Evolutionary conservation across 2,888 invertebrate species (phyloP), one percentile per base, ranked within the genome.

Genomic region (Lithophane ornitopus): DNA sequence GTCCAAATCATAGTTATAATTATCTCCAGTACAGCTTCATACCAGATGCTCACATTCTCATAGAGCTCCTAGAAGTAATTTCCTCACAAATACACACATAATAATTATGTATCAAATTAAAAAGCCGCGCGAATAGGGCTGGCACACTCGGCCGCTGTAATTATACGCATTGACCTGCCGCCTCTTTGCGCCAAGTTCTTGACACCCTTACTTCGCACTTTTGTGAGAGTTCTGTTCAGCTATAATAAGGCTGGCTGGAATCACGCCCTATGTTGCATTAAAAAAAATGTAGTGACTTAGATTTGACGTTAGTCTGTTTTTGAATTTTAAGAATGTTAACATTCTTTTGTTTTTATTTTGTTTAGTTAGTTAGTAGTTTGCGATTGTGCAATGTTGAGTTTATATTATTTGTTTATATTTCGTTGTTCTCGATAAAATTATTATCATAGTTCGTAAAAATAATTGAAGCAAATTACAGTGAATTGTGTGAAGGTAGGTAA

Each of bases 161-260:
- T 87, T 88, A 87, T 80, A 85, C 87, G 86, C 88, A 85, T 80
- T 87, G 88, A 88, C 85, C 84, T 76, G 63, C 83, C 72, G 70
- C 59, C 76, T 77, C 85, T 78, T 76, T 82, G 70, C 76, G 58
- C 61, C 72, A 61, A 78, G 74, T 87, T 78, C 88, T 87, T 85
- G 87, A 87, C 87, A 88, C 88, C 85, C 68, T 88, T 85, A 74
- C 62, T 72, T 75, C 61, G 68, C 84, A 85, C 87, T 84, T 81
- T 84, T 84, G 70, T 86, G 62, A 70, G 76, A 63, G 67, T 68
- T 56, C 76, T 74, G 80, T 76, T 83, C 79, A 78, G 71, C 76
- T 76, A 70, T 80, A 83, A 81, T 81, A 77, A 84, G 80, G 77
- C 80, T 61, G 76, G 70, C 54, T 14, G 74, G 68, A 84, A 87